Evolutionary conservation across 2,797 vertebrate species (phyloP), one percentile per base, ranked within the genome.

Genomic region (Otolemur crassicaudatus): DNA sequence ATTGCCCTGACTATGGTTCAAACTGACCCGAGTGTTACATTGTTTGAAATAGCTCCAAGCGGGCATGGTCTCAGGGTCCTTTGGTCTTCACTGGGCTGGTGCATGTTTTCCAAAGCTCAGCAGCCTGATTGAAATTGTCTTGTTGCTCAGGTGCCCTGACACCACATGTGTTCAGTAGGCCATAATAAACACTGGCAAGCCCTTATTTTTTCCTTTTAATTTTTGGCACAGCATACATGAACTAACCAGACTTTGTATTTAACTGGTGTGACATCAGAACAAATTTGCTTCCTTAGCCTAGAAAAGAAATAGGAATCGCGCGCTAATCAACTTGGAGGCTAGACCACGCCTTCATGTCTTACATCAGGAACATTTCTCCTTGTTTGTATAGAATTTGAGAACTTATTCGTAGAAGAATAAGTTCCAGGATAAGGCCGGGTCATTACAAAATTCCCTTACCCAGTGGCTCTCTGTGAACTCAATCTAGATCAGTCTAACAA

Each of bases 41-140:
- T 80, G 72, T 88, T 69, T 0, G 61, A 83, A 77, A 91, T 34
- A 75, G 40, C n/a, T 65, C 17, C 67, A 56, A 79, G 19, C 6
- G 7, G 53, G 22, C 11, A 16, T 34, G 27, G 53, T 85, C 65
- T 94, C 70, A 27, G 58, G 80, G 34, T 86, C 83, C 43, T 75
- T 83, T 56, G 79, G 70, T 40, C 60, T 85, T 67, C 72, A 91
- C n/a, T 69, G 14, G 1, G 40, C 60, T 61, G 4, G 1, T 49
- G 79, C 40, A 58, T n/a, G 61, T 80, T 37, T 95, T 97, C 96
- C 60, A 76, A 84, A 97, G 80, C n/a, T 79, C 79, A 92, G 27
- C 1, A 73, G 75, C 11, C 34, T 83, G 75, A 83, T 73, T 23
- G 46, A 96, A 91, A 91, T 72, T 79, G 43, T 61, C 84, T 27